A percentile compares a stretch with the other conserved stretches of the same genome.
These are phyloP conservation scores for Trogon melanurus DNA, from an alignment of 2,113 vertebrate species.

Conservation along the genomic window DNA sequence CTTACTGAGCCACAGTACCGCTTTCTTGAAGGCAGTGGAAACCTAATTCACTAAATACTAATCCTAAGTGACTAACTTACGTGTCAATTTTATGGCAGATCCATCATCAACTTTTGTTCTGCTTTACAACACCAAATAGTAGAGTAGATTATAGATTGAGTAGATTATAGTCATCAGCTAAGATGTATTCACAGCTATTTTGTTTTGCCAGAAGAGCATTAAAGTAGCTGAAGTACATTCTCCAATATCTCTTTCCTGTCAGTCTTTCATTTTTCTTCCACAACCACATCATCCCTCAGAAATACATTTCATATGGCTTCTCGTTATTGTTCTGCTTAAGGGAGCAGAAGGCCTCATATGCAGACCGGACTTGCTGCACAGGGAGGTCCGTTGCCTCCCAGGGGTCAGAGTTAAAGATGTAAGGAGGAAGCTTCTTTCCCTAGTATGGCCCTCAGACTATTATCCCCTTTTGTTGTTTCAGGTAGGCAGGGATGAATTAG, in stretches of 20 bases:
- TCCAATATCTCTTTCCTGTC: neutral
- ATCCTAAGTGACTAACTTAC: neutral
- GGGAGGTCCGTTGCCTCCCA: no score
- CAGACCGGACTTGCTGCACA: no score
- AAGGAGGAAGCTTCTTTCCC: no score
- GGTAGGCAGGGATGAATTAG: no score
- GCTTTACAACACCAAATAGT: neutral
- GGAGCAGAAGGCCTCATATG: no score
- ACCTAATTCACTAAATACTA: neutral
- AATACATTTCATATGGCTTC: neutral
- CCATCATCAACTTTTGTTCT: neutral
- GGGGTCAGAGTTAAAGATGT: no score
- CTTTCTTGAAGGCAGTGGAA: neutral
- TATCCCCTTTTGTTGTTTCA: no score
- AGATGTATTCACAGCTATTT: neutral
- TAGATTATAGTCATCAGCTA: neutral
- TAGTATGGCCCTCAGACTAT: no score
- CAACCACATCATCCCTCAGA: neutral
- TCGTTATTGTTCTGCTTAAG: neutral
- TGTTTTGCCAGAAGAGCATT: neutral
- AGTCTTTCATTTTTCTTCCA: neutral
- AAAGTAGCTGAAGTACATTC: neutral
- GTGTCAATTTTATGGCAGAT: neutral
- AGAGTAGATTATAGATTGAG: neutral
- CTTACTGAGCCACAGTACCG: neutral